These are phyloP conservation scores for Phylloscopus collybita DNA, from an alignment of 2,797 vertebrate genomes.

Conservation along the genomic window DNA sequence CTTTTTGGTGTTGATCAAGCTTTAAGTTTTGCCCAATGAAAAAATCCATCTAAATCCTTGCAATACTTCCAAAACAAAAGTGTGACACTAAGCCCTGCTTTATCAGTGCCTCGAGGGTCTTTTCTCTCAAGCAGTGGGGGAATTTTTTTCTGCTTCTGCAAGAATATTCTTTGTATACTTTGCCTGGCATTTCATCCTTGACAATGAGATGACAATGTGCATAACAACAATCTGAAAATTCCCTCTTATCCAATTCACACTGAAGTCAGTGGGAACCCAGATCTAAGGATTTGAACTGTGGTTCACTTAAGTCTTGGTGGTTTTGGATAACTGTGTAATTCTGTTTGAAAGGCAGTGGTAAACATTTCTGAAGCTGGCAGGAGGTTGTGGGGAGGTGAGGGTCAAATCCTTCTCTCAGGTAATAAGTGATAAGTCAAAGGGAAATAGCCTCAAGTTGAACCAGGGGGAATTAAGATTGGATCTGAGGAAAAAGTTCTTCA, in stretches of 20 bases:
- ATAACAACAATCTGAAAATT: not conserved
- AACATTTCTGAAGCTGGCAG: not conserved
- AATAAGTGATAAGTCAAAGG: not conserved
- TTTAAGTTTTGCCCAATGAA: not conserved
- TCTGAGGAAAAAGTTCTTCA: not conserved
- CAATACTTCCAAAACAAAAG: not conserved
- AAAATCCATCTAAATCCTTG: not conserved
- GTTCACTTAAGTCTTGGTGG: rapidly evolving
- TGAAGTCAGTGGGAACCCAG: not conserved
- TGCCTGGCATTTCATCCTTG: not conserved
- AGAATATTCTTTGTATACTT: not conserved
- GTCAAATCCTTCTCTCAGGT: too few relatives aligned
- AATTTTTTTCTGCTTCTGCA: not conserved
- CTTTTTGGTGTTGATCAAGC: not conserved
- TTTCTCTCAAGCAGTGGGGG: not conserved
- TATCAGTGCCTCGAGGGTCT: not conserved
- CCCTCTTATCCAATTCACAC: not conserved
- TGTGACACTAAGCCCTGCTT: not conserved
- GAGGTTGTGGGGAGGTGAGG: not conserved
- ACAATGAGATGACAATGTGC: not conserved
- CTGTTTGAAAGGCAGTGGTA: rapidly evolving
- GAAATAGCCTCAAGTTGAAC: not conserved
- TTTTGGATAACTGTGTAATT: not conserved
- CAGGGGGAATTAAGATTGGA: not conserved
- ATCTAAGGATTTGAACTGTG: not conserved